Conservation (phyloP, 1,140 invertebrate genomes). For the Holotrichia oblita region DNA sequence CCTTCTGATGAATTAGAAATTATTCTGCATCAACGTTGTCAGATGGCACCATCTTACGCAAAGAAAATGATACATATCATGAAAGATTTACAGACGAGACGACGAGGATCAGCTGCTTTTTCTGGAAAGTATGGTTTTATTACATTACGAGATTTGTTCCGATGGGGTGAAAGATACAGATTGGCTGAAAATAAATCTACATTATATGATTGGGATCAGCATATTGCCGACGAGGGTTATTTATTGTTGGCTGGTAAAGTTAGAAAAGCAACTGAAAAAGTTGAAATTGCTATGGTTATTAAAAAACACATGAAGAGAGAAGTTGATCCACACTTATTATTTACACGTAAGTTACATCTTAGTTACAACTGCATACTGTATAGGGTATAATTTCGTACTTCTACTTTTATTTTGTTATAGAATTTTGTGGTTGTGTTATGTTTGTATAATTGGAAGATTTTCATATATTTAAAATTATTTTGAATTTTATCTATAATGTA, state of each 20-base stretch:
- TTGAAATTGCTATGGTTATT: slow-evolving; percentile 82
- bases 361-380: slow-evolving; percentile 33
- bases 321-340: slow-evolving; percentile 79
- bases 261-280: slow-evolving; percentile 80
- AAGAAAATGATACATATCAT: slow-evolving; percentile 94
- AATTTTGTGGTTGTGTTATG: too few species aligned
- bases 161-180: slow-evolving; percentile 96
- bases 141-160: slow-evolving; percentile 94
- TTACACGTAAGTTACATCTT: slow-evolving; percentile 65
- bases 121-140: slow-evolving; percentile 95
- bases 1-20: slow-evolving; percentile 86
- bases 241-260: slow-evolving; percentile 94
- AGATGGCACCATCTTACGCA: slow-evolving; percentile 86
- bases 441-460: too few species aligned
- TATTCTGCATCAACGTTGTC: slow-evolving; percentile 91
- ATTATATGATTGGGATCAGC: slow-evolving; percentile 97
- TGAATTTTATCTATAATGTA: too few species aligned
- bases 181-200: slow-evolving; percentile 68
- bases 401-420: too few species aligned
- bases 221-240: slow-evolving; percentile 97
- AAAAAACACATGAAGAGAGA: slow-evolving; percentile 86
- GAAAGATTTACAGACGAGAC: slow-evolving; percentile 83
- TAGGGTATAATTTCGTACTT: too few species aligned
- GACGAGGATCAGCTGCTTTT: slow-evolving; percentile 88
- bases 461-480: too few species aligned